phyloP scores from a whole-genome alignment of 2,113 vertebrate species.

The Sylvilagus bachmani region DNA sequence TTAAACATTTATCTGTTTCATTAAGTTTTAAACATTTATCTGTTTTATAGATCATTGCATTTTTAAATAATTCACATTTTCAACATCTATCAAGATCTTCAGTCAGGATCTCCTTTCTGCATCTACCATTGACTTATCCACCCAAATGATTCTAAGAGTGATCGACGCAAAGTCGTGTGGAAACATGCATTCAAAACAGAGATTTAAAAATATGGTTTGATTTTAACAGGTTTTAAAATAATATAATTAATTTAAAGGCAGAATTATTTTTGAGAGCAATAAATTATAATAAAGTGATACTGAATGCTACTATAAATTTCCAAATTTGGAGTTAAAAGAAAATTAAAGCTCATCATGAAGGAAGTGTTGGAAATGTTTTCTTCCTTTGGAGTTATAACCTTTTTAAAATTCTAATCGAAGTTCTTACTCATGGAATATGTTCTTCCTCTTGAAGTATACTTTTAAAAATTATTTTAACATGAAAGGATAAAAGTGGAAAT shows the following conservation, averaged over 20 bases:
- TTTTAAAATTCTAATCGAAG: not conserved
- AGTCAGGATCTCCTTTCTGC: not conserved
- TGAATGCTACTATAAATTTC: not conserved
- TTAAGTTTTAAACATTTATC: conserved; percentile 26
- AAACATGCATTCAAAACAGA: not conserved
- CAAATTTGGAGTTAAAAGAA: not conserved
- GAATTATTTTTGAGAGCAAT: conserved; percentile 24
- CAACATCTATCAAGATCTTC: not conserved
- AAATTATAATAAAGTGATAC: not conserved
- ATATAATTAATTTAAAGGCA: not conserved
- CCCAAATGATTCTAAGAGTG: not conserved
- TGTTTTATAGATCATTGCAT: not conserved
- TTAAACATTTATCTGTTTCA: not conserved
- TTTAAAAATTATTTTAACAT: not conserved
- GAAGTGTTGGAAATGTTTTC: not conserved
- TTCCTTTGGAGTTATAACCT: not conserved
- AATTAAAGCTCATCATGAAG: not conserved
- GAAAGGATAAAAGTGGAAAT: not conserved
- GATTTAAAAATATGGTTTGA: not conserved
- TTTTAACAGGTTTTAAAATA: no score
- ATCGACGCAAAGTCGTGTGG: not conserved
- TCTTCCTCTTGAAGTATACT: conserved; percentile 22
- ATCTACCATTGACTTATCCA: not conserved
- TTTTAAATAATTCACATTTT: conserved; percentile 25
- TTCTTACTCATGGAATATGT: conserved; percentile 23